Percentiles rank a stretch among this genome's conserved stretches.
These are phyloP conservation scores for Ormyrus labotus DNA, from an alignment of 2,888 invertebrate genomes.

Conservation along the genomic window DNA sequence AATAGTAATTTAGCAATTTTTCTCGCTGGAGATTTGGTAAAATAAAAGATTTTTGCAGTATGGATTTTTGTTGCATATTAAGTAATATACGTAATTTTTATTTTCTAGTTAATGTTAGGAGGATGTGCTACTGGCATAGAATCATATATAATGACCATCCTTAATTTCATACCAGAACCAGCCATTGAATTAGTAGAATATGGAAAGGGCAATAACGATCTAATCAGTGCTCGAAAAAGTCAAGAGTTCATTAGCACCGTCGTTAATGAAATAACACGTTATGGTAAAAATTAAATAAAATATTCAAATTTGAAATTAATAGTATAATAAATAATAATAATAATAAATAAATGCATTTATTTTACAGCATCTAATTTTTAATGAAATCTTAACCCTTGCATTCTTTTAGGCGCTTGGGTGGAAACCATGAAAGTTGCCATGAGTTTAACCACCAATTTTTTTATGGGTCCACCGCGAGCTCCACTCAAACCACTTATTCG, in stretches of 20 bases:
- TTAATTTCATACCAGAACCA: constrained; percentile 82
- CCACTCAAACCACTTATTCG: constrained; percentile 78
- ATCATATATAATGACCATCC: constrained; percentile 84
- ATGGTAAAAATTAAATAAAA: constrained; percentile 68
- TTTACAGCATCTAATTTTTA: neutral
- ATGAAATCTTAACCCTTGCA: constrained; percentile 52
- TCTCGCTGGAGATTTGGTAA: constrained; percentile 84
- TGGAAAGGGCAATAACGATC: constrained; percentile 75
- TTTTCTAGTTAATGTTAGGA: constrained; percentile 80
- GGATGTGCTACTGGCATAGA: constrained; percentile 83
- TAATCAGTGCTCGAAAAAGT: constrained; percentile 76
- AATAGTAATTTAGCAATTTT: constrained; percentile 79
- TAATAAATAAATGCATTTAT: too few species aligned
- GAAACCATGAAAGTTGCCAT: constrained; percentile 84
- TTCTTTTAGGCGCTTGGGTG: constrained; percentile 80
- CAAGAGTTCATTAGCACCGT: constrained; percentile 75
- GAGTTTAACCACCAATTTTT: constrained; percentile 78
- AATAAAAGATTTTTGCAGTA: neutral
- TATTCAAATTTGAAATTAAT: neutral
- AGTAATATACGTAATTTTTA: neutral
- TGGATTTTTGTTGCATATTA: neutral
- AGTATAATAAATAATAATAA: neutral
- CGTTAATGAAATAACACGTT: constrained; percentile 71
- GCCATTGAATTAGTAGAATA: constrained; percentile 79
- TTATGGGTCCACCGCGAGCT: constrained; percentile 80